A percentile compares a stretch with the other conserved stretches of the same genome.
These are phyloP conservation scores for Sebastes kiyomatsui DNA, from an alignment of 2,797 vertebrate genomes.

Conservation along the genomic window DNA sequence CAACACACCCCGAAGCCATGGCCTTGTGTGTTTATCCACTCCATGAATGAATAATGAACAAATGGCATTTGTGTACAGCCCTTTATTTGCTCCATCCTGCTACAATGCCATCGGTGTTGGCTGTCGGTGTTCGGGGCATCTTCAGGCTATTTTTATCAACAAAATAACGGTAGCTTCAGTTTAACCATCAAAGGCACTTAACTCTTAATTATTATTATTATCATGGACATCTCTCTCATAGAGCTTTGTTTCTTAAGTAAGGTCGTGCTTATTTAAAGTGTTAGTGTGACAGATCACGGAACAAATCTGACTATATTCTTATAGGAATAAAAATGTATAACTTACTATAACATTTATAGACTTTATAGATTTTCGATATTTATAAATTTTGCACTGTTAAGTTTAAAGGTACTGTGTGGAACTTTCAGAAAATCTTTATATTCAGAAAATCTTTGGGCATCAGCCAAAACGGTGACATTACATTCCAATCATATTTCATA, in stretches of 20 bases:
- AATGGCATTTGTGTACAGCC: not conserved
- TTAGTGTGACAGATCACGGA: not conserved
- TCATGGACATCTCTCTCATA: not conserved
- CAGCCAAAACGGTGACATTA: too few relatives aligned
- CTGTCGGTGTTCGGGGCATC: not conserved
- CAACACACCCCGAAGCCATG: slow-evolving; percentile 8
- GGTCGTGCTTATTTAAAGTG: not conserved
- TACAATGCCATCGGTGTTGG: not conserved
- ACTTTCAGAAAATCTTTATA: not conserved
- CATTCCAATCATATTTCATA: too few relatives aligned
- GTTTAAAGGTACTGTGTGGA: not conserved
- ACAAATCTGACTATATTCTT: not conserved
- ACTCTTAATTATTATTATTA: not conserved
- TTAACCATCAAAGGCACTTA: not conserved
- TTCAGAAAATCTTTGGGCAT: not conserved
- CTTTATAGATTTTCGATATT: not conserved
- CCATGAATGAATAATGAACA: slow-evolving; percentile 33
- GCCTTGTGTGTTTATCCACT: slow-evolving; percentile 25
- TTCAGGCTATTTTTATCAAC: not conserved
- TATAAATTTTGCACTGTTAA: not conserved
- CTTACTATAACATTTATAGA: not conserved
- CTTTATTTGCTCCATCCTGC: not conserved
- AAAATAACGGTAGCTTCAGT: not conserved
- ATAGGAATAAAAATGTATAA: not conserved
- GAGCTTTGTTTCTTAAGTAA: not conserved